phyloP scores from a whole-genome alignment of 2,113 vertebrate species.

The Zootoca vivipara region DNA sequence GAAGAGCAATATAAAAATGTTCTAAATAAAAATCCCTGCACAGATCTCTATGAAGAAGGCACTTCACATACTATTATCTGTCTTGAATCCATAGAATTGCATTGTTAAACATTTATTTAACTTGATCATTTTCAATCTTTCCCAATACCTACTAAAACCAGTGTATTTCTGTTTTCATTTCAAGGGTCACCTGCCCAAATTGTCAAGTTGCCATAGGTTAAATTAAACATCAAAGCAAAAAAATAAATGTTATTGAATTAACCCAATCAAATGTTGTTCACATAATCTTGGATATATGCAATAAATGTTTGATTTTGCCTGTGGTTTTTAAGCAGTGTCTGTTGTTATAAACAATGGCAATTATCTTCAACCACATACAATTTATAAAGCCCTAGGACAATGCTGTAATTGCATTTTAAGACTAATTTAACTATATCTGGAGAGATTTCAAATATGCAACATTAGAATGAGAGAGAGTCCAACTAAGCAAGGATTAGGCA shows the following conservation, averaged over 20 bases:
- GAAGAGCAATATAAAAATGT: background rate
- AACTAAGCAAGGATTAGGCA: background rate
- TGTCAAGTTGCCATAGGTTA: background rate
- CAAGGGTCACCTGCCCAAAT: background rate
- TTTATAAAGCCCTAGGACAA: background rate
- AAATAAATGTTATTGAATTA: background rate
- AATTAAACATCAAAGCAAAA: background rate
- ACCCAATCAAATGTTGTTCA: background rate
- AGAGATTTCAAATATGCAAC: background rate
- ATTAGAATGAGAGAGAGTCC: background rate
- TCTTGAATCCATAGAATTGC: background rate
- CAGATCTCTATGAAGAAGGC: background rate
- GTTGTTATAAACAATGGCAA: slow-evolving; percentile 5
- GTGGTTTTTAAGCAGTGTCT: background rate
- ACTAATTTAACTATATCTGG: background rate
- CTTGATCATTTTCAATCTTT: background rate
- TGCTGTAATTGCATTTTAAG: background rate
- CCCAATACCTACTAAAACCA: background rate
- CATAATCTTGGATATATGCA: background rate
- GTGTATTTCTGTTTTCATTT: background rate
- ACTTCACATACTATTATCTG: background rate
- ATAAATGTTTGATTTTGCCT: background rate
- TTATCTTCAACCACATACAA: background rate
- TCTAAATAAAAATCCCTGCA: background rate
- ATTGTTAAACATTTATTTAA: background rate